Base-by-base conservation (phyloP, 2,888 invertebrate species). In the Pyrochroa serraticornis region DNA sequence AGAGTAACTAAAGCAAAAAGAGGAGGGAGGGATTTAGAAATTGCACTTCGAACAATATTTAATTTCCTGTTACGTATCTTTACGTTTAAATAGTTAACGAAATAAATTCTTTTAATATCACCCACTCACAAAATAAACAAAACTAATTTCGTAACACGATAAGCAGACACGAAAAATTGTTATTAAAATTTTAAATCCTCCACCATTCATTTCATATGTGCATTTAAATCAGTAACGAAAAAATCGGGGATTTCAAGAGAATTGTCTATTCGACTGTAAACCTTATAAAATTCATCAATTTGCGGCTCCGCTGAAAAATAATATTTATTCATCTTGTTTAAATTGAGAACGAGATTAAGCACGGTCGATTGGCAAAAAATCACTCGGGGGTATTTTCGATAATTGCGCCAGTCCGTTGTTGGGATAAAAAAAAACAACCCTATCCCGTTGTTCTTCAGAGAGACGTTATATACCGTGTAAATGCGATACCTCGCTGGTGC, bases 321-420 rank as follows among this genome's bases (percentile, higher is more conserved):
- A 70, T 71, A 71, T 71, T 71, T 69, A 71, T 70, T 71, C 61
- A 64, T 67, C 69, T 69, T 71, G 70, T 74, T 72, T 68, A 72
- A 71, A 73, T 72, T 71, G 74, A 75, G 74, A 74, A 76, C 69
- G 71, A 74, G 75, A 75, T 76, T 76, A 76, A 69, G 58, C 63
- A 72, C 73, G 75, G 75, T 76, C 73, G 72, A 76, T 76, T 72
- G 76, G 71, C 67, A 68, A 64, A 67, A 71, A 75, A 76, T 75
- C 70, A 74, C 75, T 73, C 58, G 62, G 65, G 72, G 75, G 67
- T 66, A 68, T 63, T 63, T 60, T 60, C 30, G 43, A 54, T 60
- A 51, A 60, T 60, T 60, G 60, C 37, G 30, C 12, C 34, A 43
- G 22, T 22, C 5, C 3, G 22, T 22, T 22, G 22, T 39, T 53